Base-by-base conservation (phyloP, 2,797 vertebrate species). In the Aldrovandia affinis region DNA sequence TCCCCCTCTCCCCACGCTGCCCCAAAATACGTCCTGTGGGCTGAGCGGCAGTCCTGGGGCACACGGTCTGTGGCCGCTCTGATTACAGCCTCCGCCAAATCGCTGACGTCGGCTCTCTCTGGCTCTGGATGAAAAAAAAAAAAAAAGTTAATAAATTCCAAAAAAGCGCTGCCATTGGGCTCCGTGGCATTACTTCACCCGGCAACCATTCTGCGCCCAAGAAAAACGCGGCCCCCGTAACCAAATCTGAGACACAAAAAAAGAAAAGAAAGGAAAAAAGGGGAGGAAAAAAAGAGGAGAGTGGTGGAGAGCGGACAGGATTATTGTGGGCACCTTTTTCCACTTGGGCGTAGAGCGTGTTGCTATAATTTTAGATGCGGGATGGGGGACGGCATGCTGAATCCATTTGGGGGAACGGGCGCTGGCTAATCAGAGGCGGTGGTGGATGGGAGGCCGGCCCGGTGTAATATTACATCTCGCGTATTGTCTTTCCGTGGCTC, bases 181-280 rank as follows among this genome's bases (percentile, higher is more conserved):
- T 94, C 93, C 93, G 95, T 89, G 89, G 88, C 90, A 94, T 96
- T 92, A 95, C 94, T 93, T 96, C 95, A 94, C 91, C 93, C 93
- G 89, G 91, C 90, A 96, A 94, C 93, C 91, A 92, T 61, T 88
- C 90, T 94, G 94, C 86, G 91, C 94, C 94, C 93, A 95, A 95
- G 94, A 94, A n/a, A 95, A 95, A 96, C 94, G 89, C 92, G 92
- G n/a, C n/a, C n/a, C 95, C 95, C 95, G 93, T 96, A 95, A 96
- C 94, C 93, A 95, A 94, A 94, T 93, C 90, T 91, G 83, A 86
- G 10, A 85, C 87, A 61, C 75, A 83, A 84, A 57, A 68, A 54
- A 54, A 15, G 10, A 25, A 20, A 25, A 18, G 57, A 47, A 80
- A 36, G 28, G 50, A 81, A 55, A 44, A 50, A 68, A 14, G 57